Base-by-base conservation (phyloP, 2,797 vertebrate genomes). In the Linurgus olivaceus region DNA sequence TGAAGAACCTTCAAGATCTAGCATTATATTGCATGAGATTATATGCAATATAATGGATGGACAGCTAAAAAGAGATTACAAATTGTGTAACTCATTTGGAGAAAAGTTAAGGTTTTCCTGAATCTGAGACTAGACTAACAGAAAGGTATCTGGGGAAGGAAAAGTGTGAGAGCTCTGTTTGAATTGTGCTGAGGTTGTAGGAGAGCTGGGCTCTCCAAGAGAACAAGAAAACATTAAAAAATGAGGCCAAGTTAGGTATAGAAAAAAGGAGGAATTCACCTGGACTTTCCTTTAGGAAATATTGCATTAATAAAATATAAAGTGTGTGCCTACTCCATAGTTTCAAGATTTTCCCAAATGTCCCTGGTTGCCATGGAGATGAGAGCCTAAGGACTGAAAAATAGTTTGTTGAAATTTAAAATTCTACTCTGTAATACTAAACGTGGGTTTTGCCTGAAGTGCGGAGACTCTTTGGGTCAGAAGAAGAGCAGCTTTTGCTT, bases 281-380 rank as follows among this genome's bases (percentile, higher is more conserved):
- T 77, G 73, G 50, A 72, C 58, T 68, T 89, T 47, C 42, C 79
- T 83, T 71, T 74, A 89, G 93, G 65, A 94, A 79, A 68, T 77
- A 80, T 20, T 81, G 20, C 44, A 80, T 89, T 91, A 93, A 93
- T 96, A 96, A 87, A 72, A 81, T 78, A 90, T 77, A 77, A 92
- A 78, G 21, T 44, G 37, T 76, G 8, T 75, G 52, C 67, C 77
- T 95, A 54, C 26, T 87, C 35, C 29, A 40, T 45, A 92, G 83
- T 61, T 86, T 55, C 37, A 90, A 62, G 48, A 62, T 93, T 92
- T 92, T 95, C 70, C 70, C 80, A 61, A 57, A 79, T 89, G 80
- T 87, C 80, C 66, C 59, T 73, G 17, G 93, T 97, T 96, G 71
- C 71, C 48, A 73, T 90, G 90, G 94, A 94, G 59, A 96, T 42